phyloP scores from a whole-genome alignment of 2,113 vertebrate species.

The Nanger granti region DNA sequence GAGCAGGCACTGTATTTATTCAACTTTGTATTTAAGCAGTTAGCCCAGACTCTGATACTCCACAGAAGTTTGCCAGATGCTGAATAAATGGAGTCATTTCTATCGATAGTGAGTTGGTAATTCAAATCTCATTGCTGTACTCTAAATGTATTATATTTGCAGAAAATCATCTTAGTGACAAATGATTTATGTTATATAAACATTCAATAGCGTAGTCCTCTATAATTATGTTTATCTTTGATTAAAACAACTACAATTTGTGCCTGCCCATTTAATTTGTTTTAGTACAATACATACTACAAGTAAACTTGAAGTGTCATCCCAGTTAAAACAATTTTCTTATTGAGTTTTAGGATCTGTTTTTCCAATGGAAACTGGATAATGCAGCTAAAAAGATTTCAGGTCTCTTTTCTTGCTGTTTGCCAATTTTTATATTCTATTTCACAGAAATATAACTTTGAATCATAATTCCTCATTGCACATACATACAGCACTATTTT shows the following conservation, averaged over 20 bases:
- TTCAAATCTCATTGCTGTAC: conserved; percentile 12
- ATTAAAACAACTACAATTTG: conserved; percentile 32
- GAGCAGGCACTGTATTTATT: background rate
- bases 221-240: conserved; percentile 47
- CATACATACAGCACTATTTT: background rate
- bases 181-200: conserved; percentile 40
- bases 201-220: conserved; percentile 19
- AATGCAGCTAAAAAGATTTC: background rate
- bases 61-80: background rate
- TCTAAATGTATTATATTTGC: background rate
- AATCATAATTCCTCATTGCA: conserved; percentile 3
- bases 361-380: conserved; percentile 32
- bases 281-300: background rate
- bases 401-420: background rate
- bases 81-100: conserved; percentile 2
- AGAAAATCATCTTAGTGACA: conserved; percentile 42
- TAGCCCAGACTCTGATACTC: background rate
- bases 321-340: conserved; percentile 21
- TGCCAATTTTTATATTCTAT: conserved; percentile 11
- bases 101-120: background rate
- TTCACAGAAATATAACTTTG: conserved; percentile 45
- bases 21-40: background rate
- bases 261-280: conserved; percentile 39
- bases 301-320: conserved; percentile 25
- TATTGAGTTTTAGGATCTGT: conserved; percentile 24